phyloP scores from a whole-genome alignment of 2,888 invertebrate species.

The Acrocyrtus sp. region DNA sequence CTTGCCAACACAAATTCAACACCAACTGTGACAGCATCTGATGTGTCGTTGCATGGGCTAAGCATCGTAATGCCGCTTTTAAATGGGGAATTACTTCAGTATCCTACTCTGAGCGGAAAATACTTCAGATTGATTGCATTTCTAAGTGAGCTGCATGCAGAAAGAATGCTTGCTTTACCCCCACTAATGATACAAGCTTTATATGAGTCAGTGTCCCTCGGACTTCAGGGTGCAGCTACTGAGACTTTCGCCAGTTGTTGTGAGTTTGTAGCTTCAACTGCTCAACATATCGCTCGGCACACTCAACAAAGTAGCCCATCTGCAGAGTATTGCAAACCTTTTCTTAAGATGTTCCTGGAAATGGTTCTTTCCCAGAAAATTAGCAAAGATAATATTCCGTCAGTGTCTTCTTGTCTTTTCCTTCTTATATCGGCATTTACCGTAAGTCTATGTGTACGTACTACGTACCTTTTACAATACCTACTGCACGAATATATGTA shows the following conservation, averaged over 20 bases:
- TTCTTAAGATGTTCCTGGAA: constrained; percentile 71
- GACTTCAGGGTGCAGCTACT: constrained; percentile 72
- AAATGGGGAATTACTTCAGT: constrained; percentile 76
- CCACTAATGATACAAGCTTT: constrained; percentile 70
- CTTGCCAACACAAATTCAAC: constrained; percentile 41
- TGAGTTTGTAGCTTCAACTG: constrained; percentile 70
- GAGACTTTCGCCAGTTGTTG: constrained; percentile 72
- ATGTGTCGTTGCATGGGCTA: constrained; percentile 77
- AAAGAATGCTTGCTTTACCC: constrained; percentile 66
- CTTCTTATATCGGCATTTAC: constrained; percentile 76
- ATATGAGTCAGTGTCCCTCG: constrained; percentile 72
- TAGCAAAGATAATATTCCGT: constrained; percentile 72
- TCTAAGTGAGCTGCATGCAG: constrained; percentile 58
- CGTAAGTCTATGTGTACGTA: constrained; percentile 64
- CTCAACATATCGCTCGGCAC: constrained; percentile 56
- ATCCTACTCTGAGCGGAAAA: constrained; percentile 75
- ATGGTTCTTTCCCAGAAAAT: constrained; percentile 75
- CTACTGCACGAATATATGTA: too few relatives aligned
- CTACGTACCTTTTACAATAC: background rate
- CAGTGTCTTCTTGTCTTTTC: constrained; percentile 73
- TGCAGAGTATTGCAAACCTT: constrained; percentile 58
- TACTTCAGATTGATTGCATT: constrained; percentile 67
- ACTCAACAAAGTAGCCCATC: constrained; percentile 49
- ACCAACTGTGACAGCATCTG: constrained; percentile 69
- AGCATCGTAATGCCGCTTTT: constrained; percentile 79